Base-by-base conservation (phyloP, 2,797 vertebrate genomes). In the Crenuchus spilurus region DNA sequence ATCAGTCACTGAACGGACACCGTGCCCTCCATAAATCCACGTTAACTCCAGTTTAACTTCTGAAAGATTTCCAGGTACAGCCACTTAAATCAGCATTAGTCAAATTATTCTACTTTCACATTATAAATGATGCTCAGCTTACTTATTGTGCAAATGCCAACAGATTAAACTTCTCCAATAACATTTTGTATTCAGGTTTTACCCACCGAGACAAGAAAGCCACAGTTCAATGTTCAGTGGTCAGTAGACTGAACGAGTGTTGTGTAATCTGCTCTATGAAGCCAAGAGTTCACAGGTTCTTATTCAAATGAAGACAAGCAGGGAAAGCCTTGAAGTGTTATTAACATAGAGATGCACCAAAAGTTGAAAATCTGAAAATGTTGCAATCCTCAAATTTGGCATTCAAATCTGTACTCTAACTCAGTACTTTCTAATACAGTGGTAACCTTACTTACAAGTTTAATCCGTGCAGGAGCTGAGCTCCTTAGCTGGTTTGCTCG, bases 31-130 rank as follows among this genome's bases (percentile, higher is more conserved):
- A 80, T 83, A 84, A 80, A 81, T 83, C 75, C 71, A 18, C 48
- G 81, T 80, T 80, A 81, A 41, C 42, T 6, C 16, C 28, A 42
- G 63, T 75, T 66, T 72, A 46, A 46, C 39, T 67, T 60, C 74
- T 63, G 30, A 60, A 69, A 69, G 68, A 65, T 70, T 49, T 54
- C 6, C 20, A 68, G 51, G 28, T 62, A 69, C 33, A 51, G 48
- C 52, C 41, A 55, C 54, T 86, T 82, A 74, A 75, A 88, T 82
- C 72, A 78, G 77, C 55, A 63, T 76, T 44, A 42, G 62, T 60
- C 33, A 3, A 37, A 69, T 61, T 76, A 67, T 31, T 8, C 54
- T 44, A 75, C 30, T 80, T 76, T 82, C 74, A 74, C 57, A 13
- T 52, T 75, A 77, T 77, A 70, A 33, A 16, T 14, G 69, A 37